phyloP scores from a whole-genome alignment of 2,888 invertebrate species.

The Lasioglossum morio region DNA sequence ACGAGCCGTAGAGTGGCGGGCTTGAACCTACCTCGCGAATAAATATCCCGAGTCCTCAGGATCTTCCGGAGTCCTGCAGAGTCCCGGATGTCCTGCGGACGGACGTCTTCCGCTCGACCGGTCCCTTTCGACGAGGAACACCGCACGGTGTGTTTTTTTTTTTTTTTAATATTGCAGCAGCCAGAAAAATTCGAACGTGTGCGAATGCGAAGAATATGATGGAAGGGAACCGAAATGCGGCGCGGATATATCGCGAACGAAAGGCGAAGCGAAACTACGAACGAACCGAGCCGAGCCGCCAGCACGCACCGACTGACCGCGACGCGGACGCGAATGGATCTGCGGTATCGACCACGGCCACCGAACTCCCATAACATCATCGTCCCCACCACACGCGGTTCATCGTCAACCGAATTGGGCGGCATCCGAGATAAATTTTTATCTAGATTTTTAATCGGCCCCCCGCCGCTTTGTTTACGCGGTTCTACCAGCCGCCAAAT shows the following conservation, averaged over 20 bases:
- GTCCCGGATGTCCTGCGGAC: neutral
- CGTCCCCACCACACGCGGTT: slow-evolving; percentile 56
- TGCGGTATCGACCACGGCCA: slow-evolving; percentile 65
- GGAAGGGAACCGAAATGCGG: slow-evolving; percentile 24
- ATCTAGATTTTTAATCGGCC: slow-evolving; percentile 5
- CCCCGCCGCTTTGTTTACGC: neutral
- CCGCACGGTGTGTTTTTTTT: neutral
- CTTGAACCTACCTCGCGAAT: slow-evolving; percentile 4
- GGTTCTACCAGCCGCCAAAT: neutral
- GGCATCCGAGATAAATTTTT: slow-evolving; percentile 38
- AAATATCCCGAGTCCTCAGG: neutral
- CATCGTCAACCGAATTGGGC: slow-evolving; percentile 15
- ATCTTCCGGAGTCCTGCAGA: neutral
- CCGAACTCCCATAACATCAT: slow-evolving; percentile 65
- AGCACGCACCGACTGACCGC: slow-evolving; percentile 74
- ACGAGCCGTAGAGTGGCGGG: neutral
- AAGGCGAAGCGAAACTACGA: slow-evolving; percentile 30
- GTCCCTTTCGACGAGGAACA: neutral
- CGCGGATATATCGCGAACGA: slow-evolving; percentile 13
- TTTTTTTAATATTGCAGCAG: no score
- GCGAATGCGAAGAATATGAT: neutral
- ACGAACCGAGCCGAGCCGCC: slow-evolving; percentile 70
- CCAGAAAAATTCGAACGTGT: no score
- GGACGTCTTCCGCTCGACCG: neutral
- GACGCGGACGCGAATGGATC: slow-evolving; percentile 61